Percentiles rank a stretch among this genome's conserved stretches.
Conservation (phyloP, 1,140 invertebrate species). For the Aricia agestis region DNA sequence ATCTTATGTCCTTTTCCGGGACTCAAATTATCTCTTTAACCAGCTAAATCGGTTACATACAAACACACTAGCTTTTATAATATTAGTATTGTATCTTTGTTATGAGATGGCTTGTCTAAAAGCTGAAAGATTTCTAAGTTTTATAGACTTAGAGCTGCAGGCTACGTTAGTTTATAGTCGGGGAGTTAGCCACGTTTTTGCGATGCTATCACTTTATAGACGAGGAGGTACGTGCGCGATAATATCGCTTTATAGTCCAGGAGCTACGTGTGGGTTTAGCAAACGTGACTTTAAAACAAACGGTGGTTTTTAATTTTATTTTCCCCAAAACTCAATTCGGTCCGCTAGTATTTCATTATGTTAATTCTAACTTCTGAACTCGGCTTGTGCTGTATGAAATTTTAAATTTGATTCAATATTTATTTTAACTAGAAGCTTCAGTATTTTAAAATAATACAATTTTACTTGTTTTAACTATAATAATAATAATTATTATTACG, state of each 20-base stretch:
- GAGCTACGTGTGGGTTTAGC: neutral
- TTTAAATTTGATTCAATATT: neutral
- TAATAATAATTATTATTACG: too few species aligned
- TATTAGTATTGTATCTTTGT: too few species aligned
- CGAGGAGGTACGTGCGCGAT: neutral
- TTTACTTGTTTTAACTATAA: too few species aligned
- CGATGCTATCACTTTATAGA: neutral
- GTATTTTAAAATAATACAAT: too few species aligned
- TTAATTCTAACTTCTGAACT: neutral
- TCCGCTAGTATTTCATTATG: neutral
- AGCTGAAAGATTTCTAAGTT: too few species aligned
- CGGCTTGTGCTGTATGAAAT: neutral
- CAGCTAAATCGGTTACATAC: too few species aligned
- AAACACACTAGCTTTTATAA: too few species aligned
- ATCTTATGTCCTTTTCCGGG: too few species aligned
- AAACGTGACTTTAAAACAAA: neutral
- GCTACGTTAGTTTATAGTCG: neutral
- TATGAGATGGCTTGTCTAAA: too few species aligned
- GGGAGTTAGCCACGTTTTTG: neutral
- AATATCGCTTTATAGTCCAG: neutral
- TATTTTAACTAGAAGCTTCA: neutral
- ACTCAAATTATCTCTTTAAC: too few species aligned
- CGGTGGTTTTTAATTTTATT: neutral
- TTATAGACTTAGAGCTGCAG: too few species aligned
- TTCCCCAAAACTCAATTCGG: neutral